Evolutionary conservation across 1,140 invertebrate species (phyloP).

Genomic region (Helicorthomorpha holstii): DNA sequence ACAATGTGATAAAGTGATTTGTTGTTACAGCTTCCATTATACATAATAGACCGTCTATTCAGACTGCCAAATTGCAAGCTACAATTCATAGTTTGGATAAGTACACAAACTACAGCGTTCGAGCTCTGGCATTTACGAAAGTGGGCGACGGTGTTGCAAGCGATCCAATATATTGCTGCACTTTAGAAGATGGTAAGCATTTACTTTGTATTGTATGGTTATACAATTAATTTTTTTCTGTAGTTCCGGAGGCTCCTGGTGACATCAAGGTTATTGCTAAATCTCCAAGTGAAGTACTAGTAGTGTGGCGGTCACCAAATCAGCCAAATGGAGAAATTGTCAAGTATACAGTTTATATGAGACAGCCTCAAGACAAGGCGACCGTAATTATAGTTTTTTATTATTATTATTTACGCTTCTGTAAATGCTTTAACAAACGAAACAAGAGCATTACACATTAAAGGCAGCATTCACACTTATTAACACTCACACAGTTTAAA

Average conservation of each 20-base stretch:
- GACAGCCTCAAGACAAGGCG: conserved; percentile 3
- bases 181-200: conserved; percentile 30
- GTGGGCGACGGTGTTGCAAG: conserved; percentile 34
- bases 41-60: not conserved
- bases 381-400: too few species aligned
- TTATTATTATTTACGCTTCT: too few species aligned
- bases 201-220: not conserved
- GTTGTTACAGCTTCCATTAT: not conserved
- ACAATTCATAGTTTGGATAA: conserved; percentile 23
- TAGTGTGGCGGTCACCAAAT: conserved; percentile 30
- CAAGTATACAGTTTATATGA: conserved; percentile 27
- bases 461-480: too few species aligned
- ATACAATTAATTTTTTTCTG: not conserved
- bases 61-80: not conserved
- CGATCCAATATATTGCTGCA: conserved; percentile 26
- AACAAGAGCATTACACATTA: too few species aligned
- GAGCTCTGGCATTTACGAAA: conserved; percentile 34
- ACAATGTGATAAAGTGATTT: not conserved
- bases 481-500: too few species aligned
- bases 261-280: conserved; percentile 27
- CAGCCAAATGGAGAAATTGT: conserved; percentile 28
- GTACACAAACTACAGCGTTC: conserved; percentile 34
- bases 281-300: conserved; percentile 23
- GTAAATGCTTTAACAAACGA: too few species aligned
- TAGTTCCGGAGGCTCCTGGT: conserved; percentile 28